Base-by-base conservation (phyloP, 2,113 vertebrate species). In the Cyprinus carpio region DNA sequence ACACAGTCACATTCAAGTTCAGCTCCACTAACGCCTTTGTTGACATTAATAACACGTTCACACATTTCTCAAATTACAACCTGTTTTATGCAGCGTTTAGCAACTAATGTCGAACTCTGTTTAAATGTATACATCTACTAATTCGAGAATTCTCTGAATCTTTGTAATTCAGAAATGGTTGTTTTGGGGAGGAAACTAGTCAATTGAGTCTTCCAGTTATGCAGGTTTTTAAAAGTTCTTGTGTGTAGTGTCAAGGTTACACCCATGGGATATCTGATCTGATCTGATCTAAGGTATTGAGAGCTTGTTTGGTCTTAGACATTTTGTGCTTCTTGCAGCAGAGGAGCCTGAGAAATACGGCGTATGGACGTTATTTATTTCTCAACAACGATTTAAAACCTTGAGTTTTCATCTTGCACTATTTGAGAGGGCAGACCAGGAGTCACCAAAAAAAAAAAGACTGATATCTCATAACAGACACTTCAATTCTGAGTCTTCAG, bases 211-310 rank as follows among this genome's bases (percentile, higher is more conserved):
- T 27, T 46, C 60, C 78, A 10, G 78, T 81, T 81, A 9, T 29
- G 60, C 78, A 81, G 60, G 78, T 81, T 81, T 81, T 46, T 12
- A 20, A 18, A 18, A n/a, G 31, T 27, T 27, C 23, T 40, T 60
- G 58, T 69, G 29, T 56, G 62, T 27, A 4, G 56, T 4, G 11
- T 27, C 43, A 16, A 23, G 49, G 65, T 65, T 43, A 60, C 8
- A 18, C 16, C 62, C 85, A 84, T 81, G 67, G 75, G 86, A 65
- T 74, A 85, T 90, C 82, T 67, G 84, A 90, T 90, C 12, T 71
- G 60, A 75, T 87, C 12, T 18, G 7, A 81, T 58, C 58, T 16
- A 40, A 51, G 34, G 7, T 25, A 64, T 46, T 43, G 34, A 64
- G 58, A 80, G 16, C 78, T 40, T 65, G 9, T 43, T n/a, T 58